Base-by-base conservation (phyloP, 92 coral and sea anemone genomes). In the Actinostola sp. region DNA sequence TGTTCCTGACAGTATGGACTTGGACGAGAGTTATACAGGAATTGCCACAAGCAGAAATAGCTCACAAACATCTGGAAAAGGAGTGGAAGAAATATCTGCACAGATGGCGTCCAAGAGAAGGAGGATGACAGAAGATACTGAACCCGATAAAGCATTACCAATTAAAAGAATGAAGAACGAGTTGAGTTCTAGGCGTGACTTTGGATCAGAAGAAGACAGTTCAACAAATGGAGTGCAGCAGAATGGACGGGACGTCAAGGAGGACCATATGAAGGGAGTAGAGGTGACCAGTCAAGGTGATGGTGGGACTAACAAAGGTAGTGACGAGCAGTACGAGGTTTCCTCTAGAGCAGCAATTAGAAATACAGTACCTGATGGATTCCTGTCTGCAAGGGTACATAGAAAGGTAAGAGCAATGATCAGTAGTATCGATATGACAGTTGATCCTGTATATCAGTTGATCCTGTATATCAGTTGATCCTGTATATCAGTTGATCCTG, bases 1-100 rank as follows among this genome's bases (percentile, higher is more conserved):
- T 13, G 35, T 86, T 61, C 75, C 90, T 14, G 90, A 80, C 2
- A 80, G 86, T 80, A 62, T 80, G 82, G 86, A 63, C 14, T 21
- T 73, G 15, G 78, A 70, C 0, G 67, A 52, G 45, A 38, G 67
- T 32, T 29, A 6, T 15, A 25, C 48, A 7, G 7, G 16, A 62
- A 28, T 12, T 0, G 15, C 9, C 8, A 28, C 17, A 8, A n/a
- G 28, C 6, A 15, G 0, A 8, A 34, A 66, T 2, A 75, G 56
- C 25, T 75, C 58, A 6, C 43, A 21, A 11, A 42, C 60, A 20
- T 26, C 61, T 29, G 71, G 15, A 38, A 26, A 30, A 19, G 15
- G 13, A 8, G 11, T 15, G 12, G 63, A 49, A 20, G 24, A 23
- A 1, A 39, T 16, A 23, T 26, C 69, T 15, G 42, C 16, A 31